phyloP scores from a whole-genome alignment of 1,140 invertebrate species.

The Atta colombica region DNA sequence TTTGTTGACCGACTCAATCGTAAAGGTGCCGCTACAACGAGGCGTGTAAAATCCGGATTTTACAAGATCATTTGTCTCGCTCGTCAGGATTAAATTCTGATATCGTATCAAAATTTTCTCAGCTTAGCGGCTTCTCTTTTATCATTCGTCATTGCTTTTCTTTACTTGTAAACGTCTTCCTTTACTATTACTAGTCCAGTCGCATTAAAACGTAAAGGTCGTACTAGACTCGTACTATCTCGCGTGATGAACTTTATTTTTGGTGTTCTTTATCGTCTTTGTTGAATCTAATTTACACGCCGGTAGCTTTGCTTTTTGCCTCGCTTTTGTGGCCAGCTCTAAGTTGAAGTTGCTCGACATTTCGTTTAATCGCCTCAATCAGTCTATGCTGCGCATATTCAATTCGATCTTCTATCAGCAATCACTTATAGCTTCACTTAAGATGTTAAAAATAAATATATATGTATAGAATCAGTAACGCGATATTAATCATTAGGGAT shows the following conservation, averaged over 20 bases:
- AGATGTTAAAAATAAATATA: conserved; percentile 5
- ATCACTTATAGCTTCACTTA: conserved; percentile 10
- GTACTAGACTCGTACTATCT: conserved; percentile 25
- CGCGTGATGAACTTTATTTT: conserved; percentile 27
- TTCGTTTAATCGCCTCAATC: conserved; percentile 45
- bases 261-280: conserved; percentile 21
- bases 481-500: neutral
- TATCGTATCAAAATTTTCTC: conserved; percentile 7
- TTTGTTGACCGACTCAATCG: conserved; percentile 1
- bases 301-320: conserved; percentile 32
- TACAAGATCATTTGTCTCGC: conserved; percentile 20
- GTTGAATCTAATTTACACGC: conserved; percentile 52
- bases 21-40: conserved; percentile 56
- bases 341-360: conserved; percentile 32
- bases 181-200: conserved; percentile 32
- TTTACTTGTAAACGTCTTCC: conserved; percentile 39
- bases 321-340: neutral
- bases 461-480: neutral
- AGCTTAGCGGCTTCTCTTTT: neutral
- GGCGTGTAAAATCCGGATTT: neutral
- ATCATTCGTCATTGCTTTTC: neutral
- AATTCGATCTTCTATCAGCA: conserved; percentile 21
- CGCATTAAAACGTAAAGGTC: too few species aligned
- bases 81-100: conserved; percentile 18
- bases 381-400: conserved; percentile 19